phyloP scores from a whole-genome alignment of 1,140 invertebrate species.

The Ceratoteleas bidentatus region DNA sequence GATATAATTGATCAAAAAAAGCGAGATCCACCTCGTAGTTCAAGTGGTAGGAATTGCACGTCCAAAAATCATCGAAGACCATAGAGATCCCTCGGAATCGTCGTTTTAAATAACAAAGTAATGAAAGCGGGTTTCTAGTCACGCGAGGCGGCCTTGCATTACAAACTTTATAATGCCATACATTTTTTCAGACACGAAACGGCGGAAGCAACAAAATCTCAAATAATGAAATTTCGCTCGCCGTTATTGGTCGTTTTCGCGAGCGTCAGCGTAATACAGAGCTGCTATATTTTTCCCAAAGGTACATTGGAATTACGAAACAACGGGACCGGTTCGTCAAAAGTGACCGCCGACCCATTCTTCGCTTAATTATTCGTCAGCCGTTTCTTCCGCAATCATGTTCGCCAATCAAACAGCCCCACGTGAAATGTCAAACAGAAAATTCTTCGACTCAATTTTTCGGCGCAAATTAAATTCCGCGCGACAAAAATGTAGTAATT shows the following conservation, averaged over 20 bases:
- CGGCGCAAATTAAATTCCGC: no score
- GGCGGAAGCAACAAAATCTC: slow-evolving; percentile 13
- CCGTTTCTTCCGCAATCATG: no score
- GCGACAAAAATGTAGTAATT: no score
- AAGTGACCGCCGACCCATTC: background rate
- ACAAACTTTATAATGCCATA: slow-evolving; percentile 18
- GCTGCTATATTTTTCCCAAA: slow-evolving; percentile 79
- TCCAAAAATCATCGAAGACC: background rate
- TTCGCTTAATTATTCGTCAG: background rate
- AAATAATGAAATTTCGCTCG: slow-evolving; percentile 66
- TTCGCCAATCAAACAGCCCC: no score
- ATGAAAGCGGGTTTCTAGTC: no score
- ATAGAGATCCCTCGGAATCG: no score
- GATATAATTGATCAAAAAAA: no score
- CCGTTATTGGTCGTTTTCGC: slow-evolving; percentile 61
- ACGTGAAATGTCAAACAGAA: no score
- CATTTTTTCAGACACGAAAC: slow-evolving; percentile 48
- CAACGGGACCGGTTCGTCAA: background rate
- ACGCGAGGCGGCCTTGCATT: background rate
- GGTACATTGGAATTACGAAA: slow-evolving; percentile 67
- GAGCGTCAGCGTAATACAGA: slow-evolving; percentile 54
- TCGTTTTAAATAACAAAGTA: no score
- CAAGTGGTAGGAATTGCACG: background rate
- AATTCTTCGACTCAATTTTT: no score
- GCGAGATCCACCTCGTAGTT: no score